phyloP scores from a whole-genome alignment of 2,797 vertebrate species.

The Dermochelys coriacea region DNA sequence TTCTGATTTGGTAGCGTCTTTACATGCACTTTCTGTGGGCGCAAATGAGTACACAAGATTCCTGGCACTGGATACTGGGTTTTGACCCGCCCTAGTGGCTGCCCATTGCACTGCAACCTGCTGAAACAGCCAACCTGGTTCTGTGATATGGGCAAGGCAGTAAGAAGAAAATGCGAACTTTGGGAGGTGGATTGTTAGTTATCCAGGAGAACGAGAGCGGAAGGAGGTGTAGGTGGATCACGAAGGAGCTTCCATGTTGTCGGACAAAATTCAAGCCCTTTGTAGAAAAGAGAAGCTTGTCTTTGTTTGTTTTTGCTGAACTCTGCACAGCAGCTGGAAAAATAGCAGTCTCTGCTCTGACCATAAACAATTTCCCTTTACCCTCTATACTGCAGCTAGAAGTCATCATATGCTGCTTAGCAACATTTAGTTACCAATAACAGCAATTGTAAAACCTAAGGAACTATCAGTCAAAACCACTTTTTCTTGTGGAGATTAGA shows the following conservation, averaged over 20 bases:
- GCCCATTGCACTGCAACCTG: background rate
- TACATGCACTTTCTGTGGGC: background rate
- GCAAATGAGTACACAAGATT: background rate
- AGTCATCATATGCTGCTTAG: background rate
- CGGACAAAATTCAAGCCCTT: background rate
- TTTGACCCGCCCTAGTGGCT: background rate
- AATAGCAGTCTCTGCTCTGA: background rate
- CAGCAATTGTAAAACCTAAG: background rate
- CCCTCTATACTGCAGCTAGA: background rate
- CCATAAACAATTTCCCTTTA: fast-evolving
- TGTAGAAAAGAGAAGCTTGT: background rate
- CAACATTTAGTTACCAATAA: background rate
- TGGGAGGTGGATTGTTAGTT: background rate
- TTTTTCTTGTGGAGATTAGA: background rate
- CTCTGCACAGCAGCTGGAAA: background rate
- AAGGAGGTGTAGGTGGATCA: background rate
- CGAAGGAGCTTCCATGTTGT: background rate
- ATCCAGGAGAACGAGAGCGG: background rate
- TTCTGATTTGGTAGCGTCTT: fast-evolving
- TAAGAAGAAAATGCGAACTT: background rate
- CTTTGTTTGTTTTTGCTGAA: background rate
- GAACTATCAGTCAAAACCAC: background rate
- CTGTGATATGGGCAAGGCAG: background rate
- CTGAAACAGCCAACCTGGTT: background rate
- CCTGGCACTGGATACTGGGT: background rate